phyloP scores from a whole-genome alignment of 2,888 invertebrate species.

The Diloba caeruleocephala region DNA sequence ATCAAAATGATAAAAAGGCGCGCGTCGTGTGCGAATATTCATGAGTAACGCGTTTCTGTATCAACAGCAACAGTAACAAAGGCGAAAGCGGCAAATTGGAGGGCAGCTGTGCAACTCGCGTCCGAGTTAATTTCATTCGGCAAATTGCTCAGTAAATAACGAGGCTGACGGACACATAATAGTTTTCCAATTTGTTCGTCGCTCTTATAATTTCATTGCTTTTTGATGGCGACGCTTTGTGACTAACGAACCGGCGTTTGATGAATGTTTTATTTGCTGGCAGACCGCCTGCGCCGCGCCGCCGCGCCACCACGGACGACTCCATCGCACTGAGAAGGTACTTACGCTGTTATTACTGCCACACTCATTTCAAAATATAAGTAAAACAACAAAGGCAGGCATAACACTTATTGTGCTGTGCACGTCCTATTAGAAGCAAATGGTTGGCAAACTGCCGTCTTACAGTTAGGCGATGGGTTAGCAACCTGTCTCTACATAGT shows the following conservation, averaged over 20 bases:
- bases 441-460: too few species aligned
- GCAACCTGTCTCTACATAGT: too few species aligned
- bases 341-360: not conserved
- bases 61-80: not conserved
- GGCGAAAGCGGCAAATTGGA: constrained; percentile 43
- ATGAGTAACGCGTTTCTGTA: constrained; percentile 19
- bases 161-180: constrained; percentile 52
- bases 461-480: too few species aligned
- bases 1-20: constrained; percentile 67
- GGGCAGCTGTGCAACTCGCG: constrained; percentile 42
- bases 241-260: constrained; percentile 53
- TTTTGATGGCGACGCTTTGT: constrained; percentile 55
- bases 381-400: too few species aligned
- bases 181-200: constrained; percentile 59
- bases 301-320: not conserved
- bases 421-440: too few species aligned
- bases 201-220: constrained; percentile 59
- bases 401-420: too few species aligned
- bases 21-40: constrained; percentile 21
- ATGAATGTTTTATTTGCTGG: constrained; percentile 54
- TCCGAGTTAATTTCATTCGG: constrained; percentile 56
- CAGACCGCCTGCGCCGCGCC: constrained; percentile 9
- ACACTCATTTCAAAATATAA: too few species aligned
- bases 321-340: not conserved
- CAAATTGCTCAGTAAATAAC: constrained; percentile 59